Conservation (phyloP, 2,797 vertebrate species). For the Salarias fasciatus region DNA sequence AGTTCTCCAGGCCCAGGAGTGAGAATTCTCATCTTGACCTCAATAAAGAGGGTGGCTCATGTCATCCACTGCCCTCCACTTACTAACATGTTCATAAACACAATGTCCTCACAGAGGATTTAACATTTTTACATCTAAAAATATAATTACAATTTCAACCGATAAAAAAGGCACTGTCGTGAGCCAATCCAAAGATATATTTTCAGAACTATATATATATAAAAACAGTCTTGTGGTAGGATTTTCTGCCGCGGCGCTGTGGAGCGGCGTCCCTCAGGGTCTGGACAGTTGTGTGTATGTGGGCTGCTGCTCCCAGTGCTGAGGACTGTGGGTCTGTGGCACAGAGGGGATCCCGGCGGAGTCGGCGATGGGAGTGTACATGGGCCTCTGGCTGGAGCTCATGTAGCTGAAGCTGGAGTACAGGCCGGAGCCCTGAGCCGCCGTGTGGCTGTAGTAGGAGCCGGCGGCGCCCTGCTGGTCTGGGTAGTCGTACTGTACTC, state of each 20-base stretch:
- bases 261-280: conserved; percentile 80
- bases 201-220: conserved; percentile 78
- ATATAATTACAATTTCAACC: conserved; percentile 91
- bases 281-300: conserved; percentile 98
- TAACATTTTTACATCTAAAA: conserved; percentile 85
- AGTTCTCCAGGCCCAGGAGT: too few species aligned
- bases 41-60: too few species aligned
- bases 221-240: conserved; percentile 66
- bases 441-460: conserved; percentile 93
- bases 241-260: conserved; percentile 57
- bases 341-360: conserved; percentile 91
- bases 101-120: conserved; percentile 99
- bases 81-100: too few species aligned
- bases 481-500: conserved; percentile 94
- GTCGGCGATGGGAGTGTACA: conserved; percentile 98
- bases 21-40: too few species aligned
- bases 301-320: conserved; percentile 98
- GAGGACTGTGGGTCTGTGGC: conserved; percentile 95
- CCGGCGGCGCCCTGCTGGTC: conserved; percentile 91
- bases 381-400: conserved; percentile 93
- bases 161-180: conserved; percentile 88
- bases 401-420: conserved; percentile 97
- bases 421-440: conserved; percentile 87
- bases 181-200: conserved; percentile 80
- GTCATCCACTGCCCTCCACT: too few species aligned